Evolutionary conservation across 2,113 vertebrate species (phyloP).

Genomic region (Vicugna pacos): DNA sequence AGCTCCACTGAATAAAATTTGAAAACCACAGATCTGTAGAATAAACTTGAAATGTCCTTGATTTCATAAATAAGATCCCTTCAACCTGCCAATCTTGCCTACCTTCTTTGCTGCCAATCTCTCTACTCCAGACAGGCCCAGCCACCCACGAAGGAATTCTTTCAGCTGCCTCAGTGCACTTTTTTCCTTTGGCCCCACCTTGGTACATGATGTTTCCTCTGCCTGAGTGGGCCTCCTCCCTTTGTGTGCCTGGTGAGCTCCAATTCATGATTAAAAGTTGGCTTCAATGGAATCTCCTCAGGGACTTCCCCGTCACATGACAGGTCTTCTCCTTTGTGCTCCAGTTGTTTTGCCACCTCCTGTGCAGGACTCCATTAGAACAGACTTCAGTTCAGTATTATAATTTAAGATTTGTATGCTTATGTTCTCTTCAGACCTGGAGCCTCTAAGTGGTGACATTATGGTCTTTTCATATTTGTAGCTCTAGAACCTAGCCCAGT

Average conservation of each 20-base stretch:
- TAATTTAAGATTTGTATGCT: not conserved
- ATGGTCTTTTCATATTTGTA: not conserved
- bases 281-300: not conserved
- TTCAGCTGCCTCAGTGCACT: not conserved
- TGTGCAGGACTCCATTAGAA: not conserved
- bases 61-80: not conserved
- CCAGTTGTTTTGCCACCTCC: not conserved
- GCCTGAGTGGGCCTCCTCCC: not conserved
- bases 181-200: not conserved
- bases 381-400: not conserved
- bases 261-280: not conserved
- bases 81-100: not conserved
- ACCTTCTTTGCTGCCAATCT: not conserved
- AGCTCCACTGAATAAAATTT: not conserved
- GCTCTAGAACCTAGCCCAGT: not conserved
- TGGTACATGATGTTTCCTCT: not conserved
- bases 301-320: not conserved
- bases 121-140: not conserved
- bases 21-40: conserved; percentile 1
- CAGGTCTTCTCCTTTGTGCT: not conserved
- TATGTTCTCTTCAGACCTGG: not conserved
- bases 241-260: not conserved
- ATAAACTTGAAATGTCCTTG: not conserved
- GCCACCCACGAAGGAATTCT: not conserved
- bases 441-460: not conserved